Base-by-base conservation (phyloP, 2,888 invertebrate genomes). In the Melinaea marsaeus region DNA sequence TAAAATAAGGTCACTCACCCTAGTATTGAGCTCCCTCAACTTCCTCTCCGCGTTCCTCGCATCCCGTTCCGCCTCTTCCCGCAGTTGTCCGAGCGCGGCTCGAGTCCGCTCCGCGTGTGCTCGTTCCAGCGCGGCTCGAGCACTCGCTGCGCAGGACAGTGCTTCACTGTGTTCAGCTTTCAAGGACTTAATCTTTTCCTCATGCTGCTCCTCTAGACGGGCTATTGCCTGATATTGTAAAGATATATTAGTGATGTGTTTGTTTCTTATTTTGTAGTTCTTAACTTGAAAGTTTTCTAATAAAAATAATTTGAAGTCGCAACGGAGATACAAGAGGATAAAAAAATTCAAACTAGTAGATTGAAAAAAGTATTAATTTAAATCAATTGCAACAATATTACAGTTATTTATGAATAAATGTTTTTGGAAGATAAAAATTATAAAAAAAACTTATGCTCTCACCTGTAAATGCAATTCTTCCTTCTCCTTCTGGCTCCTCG, bases 51-150 rank as follows among this genome's bases (percentile, higher is more conserved):
- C 85, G 34, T 82, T 86, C 63, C 67, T 75, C 0, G 75, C 77
- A 2, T 84, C 84, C 60, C 77, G 76, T 4, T 89, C 88, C 0
- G 80, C 75, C 5, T 90, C 90, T 0, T 78, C 79, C 0, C 89
- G 58, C 2, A 89, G 77, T 68, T 86, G 85, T 1, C 81, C 79
- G 2, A 90, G 75, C 5, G 90, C 88, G 0, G 77, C 70, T 4
- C 88, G 74, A 3, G 84, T 88, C 2, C 88, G 74, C 66, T 88
- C 89, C 0, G 87, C 90, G 68, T 86, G 83, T 0, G 76, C 71
- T 0, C 89, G 74, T 72, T 90, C 89, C 0, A 85, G 62, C 0
- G 79, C 68, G 0, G 83, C 74, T 2, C 87, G 77, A 0, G 83
- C 73, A 4, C 76, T 64, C 2, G 85, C 84, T 0, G 82, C 74